Evolutionary conservation across 2,888 invertebrate species (phyloP).

Genomic region (Lissonota sp.): DNA sequence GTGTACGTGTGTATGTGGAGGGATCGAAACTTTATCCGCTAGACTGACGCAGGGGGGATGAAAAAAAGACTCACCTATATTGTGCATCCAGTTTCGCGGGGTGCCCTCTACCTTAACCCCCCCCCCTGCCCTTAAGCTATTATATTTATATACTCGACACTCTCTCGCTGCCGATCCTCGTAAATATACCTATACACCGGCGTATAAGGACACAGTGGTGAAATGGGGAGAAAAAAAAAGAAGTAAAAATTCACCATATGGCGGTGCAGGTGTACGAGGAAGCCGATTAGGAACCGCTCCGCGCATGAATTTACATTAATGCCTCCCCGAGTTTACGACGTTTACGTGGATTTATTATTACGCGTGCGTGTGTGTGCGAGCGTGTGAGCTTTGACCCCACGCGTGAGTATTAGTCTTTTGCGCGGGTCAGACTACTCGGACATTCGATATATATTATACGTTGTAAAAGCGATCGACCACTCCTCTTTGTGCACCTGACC

Average conservation of each 20-base stretch:
- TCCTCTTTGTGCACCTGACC: slow-evolving; percentile 51
- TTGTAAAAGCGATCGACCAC: slow-evolving; percentile 29
- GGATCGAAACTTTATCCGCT: slow-evolving; percentile 47
- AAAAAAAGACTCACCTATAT: slow-evolving; percentile 55
- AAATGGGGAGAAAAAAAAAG: slow-evolving; percentile 66
- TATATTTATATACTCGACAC: slow-evolving; percentile 66
- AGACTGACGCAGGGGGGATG: slow-evolving; percentile 28
- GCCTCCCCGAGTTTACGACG: slow-evolving; percentile 76
- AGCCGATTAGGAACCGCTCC: slow-evolving; percentile 79
- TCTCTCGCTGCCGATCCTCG: slow-evolving; percentile 47
- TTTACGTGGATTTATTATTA: slow-evolving; percentile 81
- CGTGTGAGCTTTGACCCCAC: slow-evolving; percentile 20
- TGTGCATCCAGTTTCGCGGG: slow-evolving; percentile 22
- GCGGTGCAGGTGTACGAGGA: slow-evolving; percentile 81
- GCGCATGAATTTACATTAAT: slow-evolving; percentile 83
- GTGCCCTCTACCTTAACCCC: slow-evolving; percentile 30
- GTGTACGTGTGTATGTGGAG: slow-evolving; percentile 8
- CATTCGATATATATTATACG: not conserved
- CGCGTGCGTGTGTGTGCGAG: slow-evolving; percentile 71
- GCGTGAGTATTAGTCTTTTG: slow-evolving; percentile 3
- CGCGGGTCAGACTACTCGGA: slow-evolving; percentile 35
- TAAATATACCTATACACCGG: slow-evolving; percentile 63
- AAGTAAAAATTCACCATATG: slow-evolving; percentile 78
- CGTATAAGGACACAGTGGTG: not conserved
- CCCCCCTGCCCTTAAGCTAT: slow-evolving; percentile 46